Base-by-base conservation (phyloP, 2,113 vertebrate genomes). In the Phalacrocorax pelagicus region DNA sequence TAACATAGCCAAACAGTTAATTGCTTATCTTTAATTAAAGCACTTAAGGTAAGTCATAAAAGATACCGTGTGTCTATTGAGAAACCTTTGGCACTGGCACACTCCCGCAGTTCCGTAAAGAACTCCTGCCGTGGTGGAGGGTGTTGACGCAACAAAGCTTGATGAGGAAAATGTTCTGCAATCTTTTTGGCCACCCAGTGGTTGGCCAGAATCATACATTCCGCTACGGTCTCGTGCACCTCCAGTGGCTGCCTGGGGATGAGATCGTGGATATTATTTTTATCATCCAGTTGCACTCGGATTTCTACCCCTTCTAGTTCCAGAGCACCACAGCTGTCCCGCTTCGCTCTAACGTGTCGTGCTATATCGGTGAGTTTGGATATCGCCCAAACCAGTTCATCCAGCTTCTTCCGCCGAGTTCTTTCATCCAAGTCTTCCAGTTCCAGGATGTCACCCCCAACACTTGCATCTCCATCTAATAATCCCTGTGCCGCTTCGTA, bases 201-300 rank as follows among this genome's bases (percentile, higher is more conserved):
- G 98, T 99, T 99, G 96, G 99, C 99, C 32, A 99, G 98, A 89
- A 99, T 99, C 99, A 99, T 99, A 92, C 99, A 99, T 78, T 99
- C 99, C 0, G 99, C 99, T 73, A 99, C 99, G 0, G 98, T 99
- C 98, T 99, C 99, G 0, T 99, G 99, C 72, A 99, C 99, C 94
- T 99, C 99, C 94, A 99, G 98, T 0, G 99, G 99, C 97, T 99
- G 99, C 38, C 97, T 98, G 20, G 99, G 99, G 42, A 99, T 98
- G 67, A 99, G 98, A 54, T 99, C 99, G 0, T 97, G 97, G 79
- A 99, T 99, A 61, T 99, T 99, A 63, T 97, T 98, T 49, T 98
- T 97, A 36, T 98, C 98, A 20, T 99, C 99, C 71, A 99, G 98
- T 88, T 99, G 99, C 12, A 99, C 98, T 1, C 97, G 98, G 29